phyloP scores from a whole-genome alignment of 2,888 invertebrate genomes.

The Brachyptera risi region DNA sequence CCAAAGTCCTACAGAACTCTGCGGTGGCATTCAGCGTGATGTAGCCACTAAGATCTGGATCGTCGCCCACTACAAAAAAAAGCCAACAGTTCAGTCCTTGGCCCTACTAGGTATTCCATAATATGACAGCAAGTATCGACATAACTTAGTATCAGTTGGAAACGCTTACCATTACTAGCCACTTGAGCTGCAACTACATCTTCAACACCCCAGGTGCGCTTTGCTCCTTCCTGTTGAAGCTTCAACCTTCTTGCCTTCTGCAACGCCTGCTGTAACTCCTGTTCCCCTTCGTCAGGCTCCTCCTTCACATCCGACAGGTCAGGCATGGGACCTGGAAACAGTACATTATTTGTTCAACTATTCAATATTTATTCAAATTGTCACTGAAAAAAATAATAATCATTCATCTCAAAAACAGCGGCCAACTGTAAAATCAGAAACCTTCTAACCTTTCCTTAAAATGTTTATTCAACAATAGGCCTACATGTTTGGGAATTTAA shows the following conservation, averaged over 20 bases:
- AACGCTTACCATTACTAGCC: neutral
- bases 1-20: constrained; percentile 93
- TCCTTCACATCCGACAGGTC: constrained; percentile 53
- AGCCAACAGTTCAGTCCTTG: too few relatives aligned
- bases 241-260: constrained; percentile 60
- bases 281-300: constrained; percentile 67
- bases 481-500: too few relatives aligned
- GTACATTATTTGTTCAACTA: too few relatives aligned
- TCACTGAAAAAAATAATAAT: too few relatives aligned
- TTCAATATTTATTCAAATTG: too few relatives aligned
- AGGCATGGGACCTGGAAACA: constrained; percentile 40
- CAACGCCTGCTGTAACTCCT: constrained; percentile 61
- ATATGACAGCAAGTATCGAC: neutral
- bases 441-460: too few relatives aligned
- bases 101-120: too few relatives aligned
- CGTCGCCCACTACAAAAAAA: neutral
- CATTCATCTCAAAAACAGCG: too few relatives aligned
- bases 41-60: constrained; percentile 46
- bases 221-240: neutral
- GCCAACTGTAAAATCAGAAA: too few relatives aligned
- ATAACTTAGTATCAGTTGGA: neutral
- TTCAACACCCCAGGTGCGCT: constrained; percentile 7
- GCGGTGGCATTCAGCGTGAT: constrained; percentile 91
- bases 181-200: neutral
- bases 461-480: too few relatives aligned